These are phyloP conservation scores for Pan troglodytes DNA, from an alignment of 2,113 vertebrate species.

Conservation along the genomic window NHGRI_mPanTro3-v2.1_pri NC_086015.1:186725001-186725500, in stretches of 20 bases:
- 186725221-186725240: not conserved
- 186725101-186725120: not conserved
- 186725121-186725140: not conserved
- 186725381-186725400: not conserved
- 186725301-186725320: not conserved
- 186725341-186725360: not conserved
- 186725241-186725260: not conserved
- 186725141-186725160: not conserved
- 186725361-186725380: not conserved
- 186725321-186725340: not conserved
- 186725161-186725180: not conserved
- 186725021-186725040: constrained; percentile 17
- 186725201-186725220: not conserved
- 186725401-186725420: not conserved
- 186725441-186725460: not conserved
- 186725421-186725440: not conserved
- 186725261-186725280: not conserved
- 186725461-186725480: not conserved
- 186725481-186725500: not conserved
- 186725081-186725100: not conserved
- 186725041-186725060: not conserved
- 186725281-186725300: not conserved
- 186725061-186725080: not conserved
- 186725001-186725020: not conserved
- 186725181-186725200: constrained; percentile 10